Evolutionary conservation across 2,797 vertebrate genomes (phyloP), one percentile per base, ranked within the genome.

Genomic region (Lophotriccus pileatus): DNA sequence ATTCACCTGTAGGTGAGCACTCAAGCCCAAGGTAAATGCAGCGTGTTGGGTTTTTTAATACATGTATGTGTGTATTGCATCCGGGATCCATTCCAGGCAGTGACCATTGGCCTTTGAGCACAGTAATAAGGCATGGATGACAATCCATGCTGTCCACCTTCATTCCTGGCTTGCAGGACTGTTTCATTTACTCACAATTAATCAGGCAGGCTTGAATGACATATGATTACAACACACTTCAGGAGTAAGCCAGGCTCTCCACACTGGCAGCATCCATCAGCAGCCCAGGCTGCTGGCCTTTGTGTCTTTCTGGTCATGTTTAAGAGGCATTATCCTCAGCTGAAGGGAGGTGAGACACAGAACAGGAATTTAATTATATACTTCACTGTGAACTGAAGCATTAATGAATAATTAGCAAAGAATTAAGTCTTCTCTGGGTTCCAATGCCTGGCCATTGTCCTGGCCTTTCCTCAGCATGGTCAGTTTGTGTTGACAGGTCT

Each of bases 121-220:
- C 37, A 24, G 15, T 24, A 39, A 36, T n/a, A 73, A 39, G 39
- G 41, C 1, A 0, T 8, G 17, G 17, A 28, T 77, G 50, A 44
- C 34, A 41, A 11, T 39, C 44, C 39, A 10, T 12, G 17, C 44
- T 19, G 24, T 34, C 41, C 28, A 0, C 30, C 27, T 44, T 53
- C 1, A 0, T 37, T 59, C 44, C n/a, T 55, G 1, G 22, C 27
- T 20, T 2, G 3, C 20, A 36, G 50, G 41, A 24, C 52, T 36
- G 7, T 82, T 87, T 81, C 17, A n/a, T 49, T 73, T n/a, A 12
- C 47, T 59, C 32, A 19, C 39, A 75, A 10, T 22, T 20, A 37
- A 55, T 21, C 53, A 46, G 15, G 12, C 5, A 5, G 36, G 25
- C 60, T 34, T 47, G 18, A 41, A 14, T 39, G 58, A 23, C 5